Evolutionary conservation across 2,888 invertebrate species (phyloP).

Genomic region (Lymantria dispar): DNA sequence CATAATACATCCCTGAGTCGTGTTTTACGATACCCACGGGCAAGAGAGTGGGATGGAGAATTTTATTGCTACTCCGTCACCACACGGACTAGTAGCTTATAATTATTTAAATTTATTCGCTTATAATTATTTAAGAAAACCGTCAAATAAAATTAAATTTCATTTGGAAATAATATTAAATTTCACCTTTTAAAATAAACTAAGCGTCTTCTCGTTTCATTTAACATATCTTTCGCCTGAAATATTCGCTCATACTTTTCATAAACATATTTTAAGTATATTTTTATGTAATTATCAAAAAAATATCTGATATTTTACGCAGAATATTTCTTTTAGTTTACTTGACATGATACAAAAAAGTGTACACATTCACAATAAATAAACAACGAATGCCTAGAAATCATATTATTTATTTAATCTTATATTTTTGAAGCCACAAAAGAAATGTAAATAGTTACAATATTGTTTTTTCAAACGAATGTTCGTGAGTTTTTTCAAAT

Average conservation of each 20-base stretch:
- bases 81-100: too few relatives aligned
- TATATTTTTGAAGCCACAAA: too few relatives aligned
- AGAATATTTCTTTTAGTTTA: not conserved
- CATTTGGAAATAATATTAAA: not conserved
- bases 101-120: too few relatives aligned
- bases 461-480: too few relatives aligned
- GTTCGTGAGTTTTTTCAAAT: too few relatives aligned
- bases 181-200: not conserved
- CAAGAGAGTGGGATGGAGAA: too few relatives aligned
- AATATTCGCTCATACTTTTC: slow-evolving; percentile 3
- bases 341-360: not conserved
- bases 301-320: not conserved
- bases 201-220: not conserved
- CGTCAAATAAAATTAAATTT: not conserved
- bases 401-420: too few relatives aligned
- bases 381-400: slow-evolving; percentile 21
- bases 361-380: not conserved
- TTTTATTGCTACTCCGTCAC: too few relatives aligned
- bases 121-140: too few relatives aligned
- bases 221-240: not conserved
- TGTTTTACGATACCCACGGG: too few relatives aligned
- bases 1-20: too few relatives aligned
- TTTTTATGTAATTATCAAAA: slow-evolving; percentile 1
- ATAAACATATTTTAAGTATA: slow-evolving; percentile 1
- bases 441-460: too few relatives aligned